Evolutionary conservation across 2,113 vertebrate species (phyloP).

Genomic region (Anolis sagrei): DNA sequence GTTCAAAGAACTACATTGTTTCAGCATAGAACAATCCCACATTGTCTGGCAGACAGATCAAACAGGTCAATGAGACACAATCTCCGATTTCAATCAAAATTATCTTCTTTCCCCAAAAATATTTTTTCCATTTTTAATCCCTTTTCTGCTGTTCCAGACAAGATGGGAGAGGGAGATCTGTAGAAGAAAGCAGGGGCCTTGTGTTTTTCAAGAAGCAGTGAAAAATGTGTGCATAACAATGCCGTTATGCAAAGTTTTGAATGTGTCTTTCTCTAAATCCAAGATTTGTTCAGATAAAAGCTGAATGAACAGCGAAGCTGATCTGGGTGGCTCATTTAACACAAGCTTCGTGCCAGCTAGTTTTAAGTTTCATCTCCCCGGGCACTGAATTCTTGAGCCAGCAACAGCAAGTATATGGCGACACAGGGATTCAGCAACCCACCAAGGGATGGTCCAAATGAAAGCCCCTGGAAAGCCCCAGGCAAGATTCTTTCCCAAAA

Average conservation of each 20-base stretch:
- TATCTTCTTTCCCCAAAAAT: constrained; percentile 35
- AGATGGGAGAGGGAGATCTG: not conserved
- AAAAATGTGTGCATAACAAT: not conserved
- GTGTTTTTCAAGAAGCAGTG: constrained; percentile 13
- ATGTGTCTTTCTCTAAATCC: constrained; percentile 3
- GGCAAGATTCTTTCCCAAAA: constrained; percentile 8
- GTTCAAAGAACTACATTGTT: constrained; percentile 37
- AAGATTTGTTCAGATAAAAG: not conserved
- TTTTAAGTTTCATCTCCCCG: constrained; percentile 30
- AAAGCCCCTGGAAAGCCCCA: constrained; percentile 17
- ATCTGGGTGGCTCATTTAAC: constrained; percentile 18
- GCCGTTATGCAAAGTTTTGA: constrained; percentile 10
- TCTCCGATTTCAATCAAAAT: constrained; percentile 57
- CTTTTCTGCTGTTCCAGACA: constrained; percentile 33
- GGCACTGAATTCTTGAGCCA: constrained; percentile 1
- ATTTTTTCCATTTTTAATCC: constrained; percentile 48
- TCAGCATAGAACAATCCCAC: constrained; percentile 30
- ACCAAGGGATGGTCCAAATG: constrained; percentile 4
- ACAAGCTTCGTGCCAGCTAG: constrained; percentile 18
- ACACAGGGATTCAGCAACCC: constrained; percentile 20
- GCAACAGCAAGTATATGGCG: constrained; percentile 28
- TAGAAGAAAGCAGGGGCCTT: not conserved
- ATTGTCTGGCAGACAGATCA: constrained; percentile 58
- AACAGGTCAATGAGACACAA: constrained; percentile 54
- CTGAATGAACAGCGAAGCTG: constrained; percentile 18